A percentile compares a stretch with the other conserved stretches of the same genome.
These are phyloP conservation scores for Platichthys stellatus DNA, from an alignment of 2,113 vertebrate genomes.

Conservation along the genomic window DNA sequence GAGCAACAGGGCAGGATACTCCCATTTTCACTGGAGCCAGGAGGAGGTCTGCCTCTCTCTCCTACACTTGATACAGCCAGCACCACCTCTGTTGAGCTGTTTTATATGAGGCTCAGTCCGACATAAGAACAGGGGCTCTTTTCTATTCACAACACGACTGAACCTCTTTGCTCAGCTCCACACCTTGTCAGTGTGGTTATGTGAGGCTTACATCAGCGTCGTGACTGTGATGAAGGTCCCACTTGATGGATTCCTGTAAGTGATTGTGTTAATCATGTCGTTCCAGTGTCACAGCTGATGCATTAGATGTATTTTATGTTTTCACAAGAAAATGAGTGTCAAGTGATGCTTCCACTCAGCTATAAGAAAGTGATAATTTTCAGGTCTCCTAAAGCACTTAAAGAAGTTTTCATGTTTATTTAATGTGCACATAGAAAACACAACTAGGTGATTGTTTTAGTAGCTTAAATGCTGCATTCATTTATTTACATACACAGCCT, in stretches of 20 bases:
- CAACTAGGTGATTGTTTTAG: background rate
- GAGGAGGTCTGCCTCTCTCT: slow-evolving; percentile 42
- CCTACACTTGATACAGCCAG: slow-evolving; percentile 24
- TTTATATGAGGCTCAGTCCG: slow-evolving; percentile 20
- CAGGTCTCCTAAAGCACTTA: slow-evolving; percentile 10
- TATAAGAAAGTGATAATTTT: background rate
- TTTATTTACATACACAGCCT: slow-evolving; percentile 1
- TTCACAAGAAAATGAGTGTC: slow-evolving; percentile 12
- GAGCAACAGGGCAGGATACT: slow-evolving; percentile 55
- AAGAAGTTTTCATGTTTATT: background rate
- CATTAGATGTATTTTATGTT: slow-evolving; percentile 19
- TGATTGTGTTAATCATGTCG: slow-evolving; percentile 68
- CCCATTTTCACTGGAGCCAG: slow-evolving; percentile 56
- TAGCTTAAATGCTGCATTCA: background rate
- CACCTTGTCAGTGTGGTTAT: slow-evolving; percentile 37
- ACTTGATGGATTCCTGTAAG: slow-evolving; percentile 57
- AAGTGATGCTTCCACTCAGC: slow-evolving; percentile 1
- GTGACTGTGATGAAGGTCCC: slow-evolving; percentile 33
- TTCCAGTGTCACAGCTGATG: slow-evolving; percentile 40
- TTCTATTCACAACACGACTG: slow-evolving; percentile 23
- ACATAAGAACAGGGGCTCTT: slow-evolving; percentile 20
- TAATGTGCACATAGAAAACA: too few species aligned
- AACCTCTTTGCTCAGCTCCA: background rate
- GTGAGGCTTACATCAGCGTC: slow-evolving; percentile 24
- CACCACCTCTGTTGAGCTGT: background rate